Evolutionary conservation across 2,888 invertebrate genomes (phyloP), one percentile per base, ranked within the genome.

Genomic region (Abscondita cerata): DNA sequence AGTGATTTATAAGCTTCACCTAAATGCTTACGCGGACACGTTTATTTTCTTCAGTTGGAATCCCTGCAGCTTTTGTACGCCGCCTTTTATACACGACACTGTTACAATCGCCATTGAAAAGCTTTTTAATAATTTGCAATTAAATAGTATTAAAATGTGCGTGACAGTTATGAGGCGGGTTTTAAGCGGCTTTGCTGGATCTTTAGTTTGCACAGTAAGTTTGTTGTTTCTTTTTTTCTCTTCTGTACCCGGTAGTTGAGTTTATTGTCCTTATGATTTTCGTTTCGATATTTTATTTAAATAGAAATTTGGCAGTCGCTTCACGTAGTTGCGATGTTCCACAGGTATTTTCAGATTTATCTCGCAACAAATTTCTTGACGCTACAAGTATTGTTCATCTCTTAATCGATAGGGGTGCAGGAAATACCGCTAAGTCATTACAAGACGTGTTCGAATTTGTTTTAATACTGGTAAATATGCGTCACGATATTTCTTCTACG

Each of bases 161-260:
- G 63, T 65, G 33, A 59, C 67, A 52, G 61, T 65, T 58, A 85
- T 85, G 85, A 83, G 83, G 78, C 80, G 83, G 53, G 84, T 85
- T 20, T 83, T 85, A 52, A 84, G 84, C 46, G 84, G 84, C 3
- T 85, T 85, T 74, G 81, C 84, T 3, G 85, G 85, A 68, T 81
- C 83, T 68, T 82, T 74, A 36, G 70, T 72, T 48, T 74, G 74
- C 52, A 64, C 71, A 52, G 74, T 74, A 72, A 74, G 74, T 73
- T 55, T 36, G 48, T 57, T 62, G 52, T 36, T 38, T 52, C 53
- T 52, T 44, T n/a, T 33, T 8, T 48, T 53, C n/a, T 38, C 34
- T 50, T 44, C 13, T 40, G 31, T 48, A n/a, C 47, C 19, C 11
- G 20, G n/a, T 15, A 36, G 50, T 46, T n/a, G n/a, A 18, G 59